Evolutionary conservation across 2,888 invertebrate genomes (phyloP), one percentile per base, ranked within the genome.

Genomic region (Willowsia nigromaculata): DNA sequence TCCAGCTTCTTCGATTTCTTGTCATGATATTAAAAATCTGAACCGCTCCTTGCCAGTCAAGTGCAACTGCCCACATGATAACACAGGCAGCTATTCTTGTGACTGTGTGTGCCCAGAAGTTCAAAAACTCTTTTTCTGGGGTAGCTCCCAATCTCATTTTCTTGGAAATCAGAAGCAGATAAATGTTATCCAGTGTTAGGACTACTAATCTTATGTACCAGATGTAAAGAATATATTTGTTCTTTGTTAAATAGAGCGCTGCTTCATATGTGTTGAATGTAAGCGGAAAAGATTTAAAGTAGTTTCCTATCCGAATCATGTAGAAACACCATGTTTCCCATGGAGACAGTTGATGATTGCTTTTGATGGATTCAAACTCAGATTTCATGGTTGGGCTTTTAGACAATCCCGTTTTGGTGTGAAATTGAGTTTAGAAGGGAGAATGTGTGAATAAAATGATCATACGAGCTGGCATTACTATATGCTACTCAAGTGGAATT

Each of bases 101-200:
- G 18, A 81, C 9, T 9, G 81, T 81, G 25, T 81, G 81, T 22
- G 59, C 13, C 81, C 81, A 81, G 62, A 81, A 81, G 37, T 81
- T 43, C 1, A 62, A 22, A n/a, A 81, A 81, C 27, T 81, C 81
- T 27, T 59, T 62, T 22, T 81, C 40, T 59, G 59, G 59, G 9
- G 40, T 40, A 11, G 9, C 6, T 2, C 62, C 25, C 13, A 62
- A n/a, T 13, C 13, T 11, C 1, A 81, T 22, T 27, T 13, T n/a
- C 13, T 13, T 2, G 9, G 81, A 81, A 1, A 81, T 81, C 3
- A 81, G 1, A 27, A 81, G 3, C 9, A 81, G 27, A 25, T 81
- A 81, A 53, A 43, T 30, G 13, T 18, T 43, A n/a, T 81, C 81
- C 1, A 81, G 4, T 18, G 81, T 62, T 0, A 81, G 18, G 1